Conservation (phyloP, 2,888 invertebrate species). For the Tipula lateralis region DNA sequence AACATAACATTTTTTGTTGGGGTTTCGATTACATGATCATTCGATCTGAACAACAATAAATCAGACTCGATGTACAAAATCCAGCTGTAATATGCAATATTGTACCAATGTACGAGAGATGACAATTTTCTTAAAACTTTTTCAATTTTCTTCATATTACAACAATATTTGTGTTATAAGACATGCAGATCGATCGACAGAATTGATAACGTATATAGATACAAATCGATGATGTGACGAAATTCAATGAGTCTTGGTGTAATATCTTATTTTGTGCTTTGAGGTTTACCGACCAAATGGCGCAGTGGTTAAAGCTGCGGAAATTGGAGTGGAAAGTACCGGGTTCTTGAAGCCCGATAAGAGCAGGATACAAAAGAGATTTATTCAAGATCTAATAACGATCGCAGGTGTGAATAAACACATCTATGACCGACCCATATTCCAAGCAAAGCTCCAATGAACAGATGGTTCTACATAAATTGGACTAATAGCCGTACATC, state of each 20-base stretch:
- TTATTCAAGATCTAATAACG: too few species aligned
- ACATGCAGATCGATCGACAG: background rate
- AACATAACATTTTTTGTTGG: background rate
- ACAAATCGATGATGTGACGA: background rate
- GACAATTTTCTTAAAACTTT: background rate
- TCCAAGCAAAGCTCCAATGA: too few species aligned
- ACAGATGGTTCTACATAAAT: too few species aligned
- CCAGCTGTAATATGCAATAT: background rate
- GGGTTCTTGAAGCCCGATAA: too few species aligned
- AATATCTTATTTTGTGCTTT: too few species aligned
- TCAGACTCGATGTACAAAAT: background rate
- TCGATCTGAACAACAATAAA: background rate
- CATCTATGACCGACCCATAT: too few species aligned
- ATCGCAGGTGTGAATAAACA: too few species aligned
- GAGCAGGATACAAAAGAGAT: too few species aligned
- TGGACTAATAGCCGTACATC: too few species aligned
- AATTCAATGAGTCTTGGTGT: background rate
- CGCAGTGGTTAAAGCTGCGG: too few species aligned
- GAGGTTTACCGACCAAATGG: too few species aligned
- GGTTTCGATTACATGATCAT: background rate
- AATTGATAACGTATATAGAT: background rate
- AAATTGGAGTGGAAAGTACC: too few species aligned
- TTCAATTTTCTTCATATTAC: background rate
- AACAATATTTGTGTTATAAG: background rate
- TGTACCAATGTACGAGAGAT: background rate